Evolutionary conservation across 2,888 invertebrate genomes (phyloP).

Genomic region (Clepsis dumicolana): DNA sequence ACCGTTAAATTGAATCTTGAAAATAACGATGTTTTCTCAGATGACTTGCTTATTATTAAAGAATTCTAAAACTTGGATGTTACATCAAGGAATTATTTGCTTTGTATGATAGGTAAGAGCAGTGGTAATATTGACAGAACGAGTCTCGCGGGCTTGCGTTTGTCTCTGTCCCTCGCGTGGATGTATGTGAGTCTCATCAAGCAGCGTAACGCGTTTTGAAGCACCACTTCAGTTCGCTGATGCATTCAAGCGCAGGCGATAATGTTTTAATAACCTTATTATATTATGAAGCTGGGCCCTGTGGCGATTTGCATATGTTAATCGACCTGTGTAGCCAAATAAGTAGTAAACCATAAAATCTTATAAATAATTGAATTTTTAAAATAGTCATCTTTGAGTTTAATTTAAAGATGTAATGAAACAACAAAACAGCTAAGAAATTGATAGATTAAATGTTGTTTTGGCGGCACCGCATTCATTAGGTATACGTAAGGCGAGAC

Average conservation of each 20-base stretch:
- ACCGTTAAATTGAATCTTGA: conserved; percentile 22
- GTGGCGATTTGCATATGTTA: conserved; percentile 9
- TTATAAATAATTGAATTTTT: background rate
- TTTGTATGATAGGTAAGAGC: conserved; percentile 62
- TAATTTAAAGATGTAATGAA: background rate
- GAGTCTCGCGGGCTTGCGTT: conserved; percentile 48
- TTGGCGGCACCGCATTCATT: no score
- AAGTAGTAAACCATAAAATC: conserved; percentile 50
- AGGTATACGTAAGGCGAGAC: background rate
- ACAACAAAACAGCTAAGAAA: no score
- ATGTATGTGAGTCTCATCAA: conserved; percentile 62
- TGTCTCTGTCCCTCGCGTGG: conserved; percentile 49
- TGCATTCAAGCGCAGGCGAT: conserved; percentile 61
- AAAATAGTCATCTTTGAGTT: background rate
- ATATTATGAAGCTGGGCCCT: conserved; percentile 33
- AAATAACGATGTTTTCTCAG: conserved; percentile 14
- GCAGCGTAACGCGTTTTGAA: conserved; percentile 70
- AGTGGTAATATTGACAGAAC: conserved; percentile 66
- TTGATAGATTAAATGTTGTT: background rate
- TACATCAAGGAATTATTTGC: conserved; percentile 59
- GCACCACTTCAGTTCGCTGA: conserved; percentile 59
- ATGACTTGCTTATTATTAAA: conserved; percentile 26
- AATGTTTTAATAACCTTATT: conserved; percentile 59
- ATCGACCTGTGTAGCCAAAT: background rate
- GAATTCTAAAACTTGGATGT: conserved; percentile 41